A percentile compares a stretch with the other conserved stretches of the same genome.
These are phyloP conservation scores for Gulo gulo DNA, from an alignment of 2,113 vertebrate genomes.

Conservation along the genomic window DNA sequence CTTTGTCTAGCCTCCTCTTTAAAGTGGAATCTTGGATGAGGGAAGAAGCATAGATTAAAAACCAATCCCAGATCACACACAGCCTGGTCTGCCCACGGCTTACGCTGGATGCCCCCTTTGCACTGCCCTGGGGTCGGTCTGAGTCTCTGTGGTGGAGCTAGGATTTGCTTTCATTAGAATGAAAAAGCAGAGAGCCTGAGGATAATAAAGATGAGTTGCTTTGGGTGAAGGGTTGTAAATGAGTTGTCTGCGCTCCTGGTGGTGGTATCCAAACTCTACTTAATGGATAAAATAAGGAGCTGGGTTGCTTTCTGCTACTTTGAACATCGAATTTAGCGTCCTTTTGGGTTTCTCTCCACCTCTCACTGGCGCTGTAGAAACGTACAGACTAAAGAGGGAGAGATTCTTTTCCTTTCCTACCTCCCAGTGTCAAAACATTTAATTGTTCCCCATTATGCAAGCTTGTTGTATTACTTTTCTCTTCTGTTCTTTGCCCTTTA, in stretches of 20 bases:
- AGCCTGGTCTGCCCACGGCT: not conserved
- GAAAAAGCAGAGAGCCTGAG: not conserved
- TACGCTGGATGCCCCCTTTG: fast-evolving
- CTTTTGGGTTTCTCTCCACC: not conserved
- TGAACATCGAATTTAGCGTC: not conserved
- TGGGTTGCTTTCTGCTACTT: not conserved
- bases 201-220: not conserved
- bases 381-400: not conserved
- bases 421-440: slow-evolving; percentile 45
- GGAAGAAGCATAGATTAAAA: not conserved
- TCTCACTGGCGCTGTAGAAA: not conserved
- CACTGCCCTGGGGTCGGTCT: not conserved
- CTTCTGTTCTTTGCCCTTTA: slow-evolving; percentile 36
- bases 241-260: not conserved
- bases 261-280: not conserved
- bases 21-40: not conserved
- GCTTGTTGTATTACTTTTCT: slow-evolving; percentile 6
- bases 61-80: not conserved
- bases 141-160: not conserved
- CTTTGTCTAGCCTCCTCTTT: not conserved
- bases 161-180: not conserved
- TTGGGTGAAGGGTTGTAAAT: not conserved
- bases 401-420: not conserved
- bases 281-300: not conserved
- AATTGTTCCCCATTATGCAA: slow-evolving; percentile 1